These are phyloP conservation scores for Campoletis raptor DNA, from an alignment of 2,888 invertebrate species.

Conservation along the genomic window DNA sequence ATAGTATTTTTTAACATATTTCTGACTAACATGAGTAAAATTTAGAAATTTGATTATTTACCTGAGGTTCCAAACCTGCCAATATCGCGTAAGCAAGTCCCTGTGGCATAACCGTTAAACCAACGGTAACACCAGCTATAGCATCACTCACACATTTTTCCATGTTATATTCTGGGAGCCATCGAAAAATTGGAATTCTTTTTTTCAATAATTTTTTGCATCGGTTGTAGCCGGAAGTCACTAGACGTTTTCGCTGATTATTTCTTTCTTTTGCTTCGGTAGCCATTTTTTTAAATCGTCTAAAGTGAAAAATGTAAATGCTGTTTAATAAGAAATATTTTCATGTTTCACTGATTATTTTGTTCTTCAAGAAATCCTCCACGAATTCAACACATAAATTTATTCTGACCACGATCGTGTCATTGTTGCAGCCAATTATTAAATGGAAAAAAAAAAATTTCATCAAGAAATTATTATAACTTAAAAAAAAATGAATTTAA, in stretches of 20 bases:
- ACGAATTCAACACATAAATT: too few species aligned
- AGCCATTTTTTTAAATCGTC: slow-evolving; percentile 20
- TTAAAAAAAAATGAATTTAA: too few species aligned
- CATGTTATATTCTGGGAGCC: slow-evolving; percentile 91
- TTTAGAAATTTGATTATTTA: slow-evolving; percentile 79
- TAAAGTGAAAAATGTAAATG: neutral
- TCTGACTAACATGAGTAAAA: neutral
- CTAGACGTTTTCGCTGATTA: slow-evolving; percentile 13
- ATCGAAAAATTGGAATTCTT: slow-evolving; percentile 89
- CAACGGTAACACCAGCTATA: slow-evolving; percentile 97
- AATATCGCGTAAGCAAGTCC: slow-evolving; percentile 96
- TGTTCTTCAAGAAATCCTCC: too few species aligned
- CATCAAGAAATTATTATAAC: too few species aligned
- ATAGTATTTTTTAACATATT: neutral
- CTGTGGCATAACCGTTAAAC: slow-evolving; percentile 96
- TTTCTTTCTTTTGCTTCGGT: slow-evolving; percentile 10
- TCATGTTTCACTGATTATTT: too few species aligned
- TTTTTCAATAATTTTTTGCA: slow-evolving; percentile 80
- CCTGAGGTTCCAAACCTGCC: slow-evolving; percentile 94
- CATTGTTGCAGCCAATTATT: too few species aligned
- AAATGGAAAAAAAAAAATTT: too few species aligned
- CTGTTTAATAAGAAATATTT: too few species aligned
- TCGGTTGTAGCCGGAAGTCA: neutral
- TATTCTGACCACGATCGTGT: too few species aligned
- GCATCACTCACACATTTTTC: slow-evolving; percentile 93